phyloP scores from a whole-genome alignment of 2,888 invertebrate species.

The Tetheella fluctuosa region DNA sequence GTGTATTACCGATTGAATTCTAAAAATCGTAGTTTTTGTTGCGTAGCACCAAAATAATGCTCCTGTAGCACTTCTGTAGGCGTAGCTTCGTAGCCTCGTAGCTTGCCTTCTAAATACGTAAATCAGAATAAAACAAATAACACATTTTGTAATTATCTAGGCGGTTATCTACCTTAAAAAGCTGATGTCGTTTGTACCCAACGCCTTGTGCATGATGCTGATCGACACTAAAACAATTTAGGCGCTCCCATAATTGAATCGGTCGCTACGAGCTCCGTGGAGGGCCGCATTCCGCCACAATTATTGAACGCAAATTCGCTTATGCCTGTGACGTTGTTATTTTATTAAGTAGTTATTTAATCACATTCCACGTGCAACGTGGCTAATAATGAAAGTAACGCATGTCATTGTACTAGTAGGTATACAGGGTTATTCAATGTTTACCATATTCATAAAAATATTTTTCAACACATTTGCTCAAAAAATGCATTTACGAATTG shows the following conservation, averaged over 20 bases:
- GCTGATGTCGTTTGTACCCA: constrained; percentile 15
- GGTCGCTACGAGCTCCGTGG: constrained; percentile 49
- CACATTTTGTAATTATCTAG: background rate
- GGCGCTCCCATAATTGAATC: constrained; percentile 69
- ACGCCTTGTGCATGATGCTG: constrained; percentile 40
- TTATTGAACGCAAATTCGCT: constrained; percentile 71
- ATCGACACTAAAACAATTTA: constrained; percentile 77
- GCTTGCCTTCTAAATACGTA: background rate
- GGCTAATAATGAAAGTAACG: too few species aligned
- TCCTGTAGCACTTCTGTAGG: background rate
- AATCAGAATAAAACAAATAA: background rate
- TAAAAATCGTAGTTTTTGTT: too few species aligned
- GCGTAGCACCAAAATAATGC: background rate
- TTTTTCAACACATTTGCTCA: too few species aligned
- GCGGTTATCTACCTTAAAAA: constrained; percentile 17
- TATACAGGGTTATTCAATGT: too few species aligned
- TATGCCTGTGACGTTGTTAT: constrained; percentile 29
- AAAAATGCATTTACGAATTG: too few species aligned
- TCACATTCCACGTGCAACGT: too few species aligned
- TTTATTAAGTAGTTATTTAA: constrained; percentile 3
- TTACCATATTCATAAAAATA: too few species aligned
- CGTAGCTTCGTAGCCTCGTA: background rate
- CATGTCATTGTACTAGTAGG: too few species aligned
- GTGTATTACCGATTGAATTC: too few species aligned
- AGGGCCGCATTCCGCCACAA: constrained; percentile 63